Conservation (phyloP, 2,113 vertebrate species). For the Haemorhous mexicanus region DNA sequence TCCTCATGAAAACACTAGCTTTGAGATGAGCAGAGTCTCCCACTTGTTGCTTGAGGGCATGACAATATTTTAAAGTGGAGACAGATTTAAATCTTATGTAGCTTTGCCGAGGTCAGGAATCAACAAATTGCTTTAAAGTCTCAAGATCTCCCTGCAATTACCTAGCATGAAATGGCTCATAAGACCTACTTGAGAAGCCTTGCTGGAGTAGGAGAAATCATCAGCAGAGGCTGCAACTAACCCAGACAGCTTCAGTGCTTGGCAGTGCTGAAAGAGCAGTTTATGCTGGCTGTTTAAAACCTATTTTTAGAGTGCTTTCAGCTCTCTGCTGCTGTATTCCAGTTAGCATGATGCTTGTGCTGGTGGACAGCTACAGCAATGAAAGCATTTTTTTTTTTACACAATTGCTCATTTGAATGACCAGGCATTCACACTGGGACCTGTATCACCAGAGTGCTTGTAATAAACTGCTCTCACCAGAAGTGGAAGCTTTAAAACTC, state of each 20-base stretch:
- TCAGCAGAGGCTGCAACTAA: neutral
- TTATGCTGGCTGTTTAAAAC: neutral
- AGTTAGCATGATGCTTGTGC: neutral
- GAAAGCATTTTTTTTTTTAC: neutral
- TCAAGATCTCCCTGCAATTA: neutral
- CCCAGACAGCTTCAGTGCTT: neutral
- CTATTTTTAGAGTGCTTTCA: neutral
- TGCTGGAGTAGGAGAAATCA: neutral
- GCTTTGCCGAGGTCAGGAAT: neutral
- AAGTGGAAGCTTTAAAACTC: neutral
- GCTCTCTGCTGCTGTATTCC: neutral
- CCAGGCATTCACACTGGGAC: neutral
- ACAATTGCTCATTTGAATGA: neutral
- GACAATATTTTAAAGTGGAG: neutral
- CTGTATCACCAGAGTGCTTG: neutral
- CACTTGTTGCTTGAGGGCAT: neutral
- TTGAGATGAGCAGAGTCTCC: neutral
- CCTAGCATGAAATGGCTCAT: neutral
- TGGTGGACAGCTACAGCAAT: neutral
- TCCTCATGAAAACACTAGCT: neutral
- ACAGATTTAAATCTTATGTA: neutral
- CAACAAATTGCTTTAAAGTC: neutral
- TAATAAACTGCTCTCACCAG: neutral
- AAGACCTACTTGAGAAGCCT: neutral
- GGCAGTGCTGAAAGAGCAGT: neutral